phyloP scores from a whole-genome alignment of 2,797 vertebrate genomes.

The Sciurus carolinensis region DNA sequence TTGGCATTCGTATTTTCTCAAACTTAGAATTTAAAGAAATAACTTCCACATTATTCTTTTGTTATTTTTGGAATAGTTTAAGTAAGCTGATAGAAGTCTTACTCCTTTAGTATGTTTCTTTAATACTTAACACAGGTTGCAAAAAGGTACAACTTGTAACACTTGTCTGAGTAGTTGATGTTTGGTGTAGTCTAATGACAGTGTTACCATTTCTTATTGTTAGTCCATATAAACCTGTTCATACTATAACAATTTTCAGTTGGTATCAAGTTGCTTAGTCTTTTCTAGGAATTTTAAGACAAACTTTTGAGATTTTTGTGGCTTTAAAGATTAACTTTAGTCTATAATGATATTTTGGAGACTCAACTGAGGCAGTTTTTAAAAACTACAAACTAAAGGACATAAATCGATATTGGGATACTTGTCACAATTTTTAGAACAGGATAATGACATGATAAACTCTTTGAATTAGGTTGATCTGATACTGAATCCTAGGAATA shows the following conservation, averaged over 20 bases:
- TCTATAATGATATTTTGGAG: background rate
- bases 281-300: conserved; percentile 32
- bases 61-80: conserved; percentile 22
- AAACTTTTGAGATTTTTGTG: background rate
- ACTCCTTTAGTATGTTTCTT: background rate
- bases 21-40: conserved; percentile 15
- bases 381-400: conserved; percentile 18
- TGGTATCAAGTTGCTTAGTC: background rate
- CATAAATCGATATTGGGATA: background rate
- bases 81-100: background rate
- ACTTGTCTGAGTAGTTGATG: background rate
- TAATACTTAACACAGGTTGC: background rate
- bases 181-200: background rate
- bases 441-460: background rate
- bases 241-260: background rate
- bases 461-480: background rate
- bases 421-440: background rate
- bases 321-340: conserved; percentile 13
- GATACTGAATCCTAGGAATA: background rate
- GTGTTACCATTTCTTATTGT: background rate
- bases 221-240: background rate
- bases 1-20: background rate
- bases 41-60: conserved; percentile 11
- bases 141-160: background rate
- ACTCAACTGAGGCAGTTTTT: background rate